Percentiles rank a stretch among this genome's conserved stretches.
These are phyloP conservation scores for Grus americana DNA, from an alignment of 2,113 vertebrate species.

Conservation along the genomic window DNA sequence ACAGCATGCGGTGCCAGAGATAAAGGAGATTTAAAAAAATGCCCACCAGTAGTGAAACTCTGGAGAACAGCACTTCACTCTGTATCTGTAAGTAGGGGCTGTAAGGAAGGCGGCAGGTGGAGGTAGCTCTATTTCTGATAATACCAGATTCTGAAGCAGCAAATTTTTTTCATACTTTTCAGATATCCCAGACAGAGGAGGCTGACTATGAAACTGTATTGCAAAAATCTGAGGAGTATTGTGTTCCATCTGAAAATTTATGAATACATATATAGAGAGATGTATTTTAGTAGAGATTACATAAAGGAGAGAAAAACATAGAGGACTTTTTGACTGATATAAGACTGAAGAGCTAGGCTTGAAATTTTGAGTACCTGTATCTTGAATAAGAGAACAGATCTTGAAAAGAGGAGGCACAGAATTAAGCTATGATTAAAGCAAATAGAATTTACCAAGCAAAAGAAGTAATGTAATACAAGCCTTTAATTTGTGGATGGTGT, in stretches of 20 bases:
- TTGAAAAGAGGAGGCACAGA: background rate
- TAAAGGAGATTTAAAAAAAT: background rate
- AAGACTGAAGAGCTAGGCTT: background rate
- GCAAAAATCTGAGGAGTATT: background rate
- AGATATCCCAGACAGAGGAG: background rate
- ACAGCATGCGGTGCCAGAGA: background rate
- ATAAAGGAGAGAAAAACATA: background rate
- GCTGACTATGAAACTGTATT: background rate
- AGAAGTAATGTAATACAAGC: background rate
- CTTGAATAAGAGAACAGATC: background rate
- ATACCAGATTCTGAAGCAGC: background rate
- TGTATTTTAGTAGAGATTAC: background rate
- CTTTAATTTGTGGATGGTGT: background rate
- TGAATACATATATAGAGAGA: background rate
- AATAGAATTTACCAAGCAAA: constrained; percentile 5
- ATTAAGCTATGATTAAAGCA: constrained; percentile 34
- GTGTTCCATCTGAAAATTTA: background rate
- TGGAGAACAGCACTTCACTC: background rate
- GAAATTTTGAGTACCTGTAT: background rate
- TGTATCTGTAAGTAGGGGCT: background rate
- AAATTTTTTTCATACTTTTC: background rate
- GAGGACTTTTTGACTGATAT: background rate
- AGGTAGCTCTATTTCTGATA: background rate
- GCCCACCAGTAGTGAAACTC: background rate
- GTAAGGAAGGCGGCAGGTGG: background rate